These are phyloP conservation scores for Grallaria varia DNA, from an alignment of 2,113 vertebrate genomes.

Conservation along the genomic window DNA sequence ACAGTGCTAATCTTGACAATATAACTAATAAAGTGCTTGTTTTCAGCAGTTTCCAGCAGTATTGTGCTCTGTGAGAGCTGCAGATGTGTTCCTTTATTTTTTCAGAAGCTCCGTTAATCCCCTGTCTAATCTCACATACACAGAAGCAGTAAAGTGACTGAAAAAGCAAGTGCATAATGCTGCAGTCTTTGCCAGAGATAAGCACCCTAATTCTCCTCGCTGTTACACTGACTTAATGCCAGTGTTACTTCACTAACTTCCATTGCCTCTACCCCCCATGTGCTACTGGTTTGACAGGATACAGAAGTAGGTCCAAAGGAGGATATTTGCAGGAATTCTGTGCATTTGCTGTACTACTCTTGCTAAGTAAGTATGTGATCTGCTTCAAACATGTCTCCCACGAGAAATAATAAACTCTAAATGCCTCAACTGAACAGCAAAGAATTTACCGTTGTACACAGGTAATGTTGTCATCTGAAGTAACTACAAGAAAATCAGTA, in stretches of 20 bases:
- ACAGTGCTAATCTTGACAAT: neutral
- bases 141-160: neutral
- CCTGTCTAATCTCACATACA: neutral
- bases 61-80: neutral
- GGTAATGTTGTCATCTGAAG: neutral
- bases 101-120: neutral
- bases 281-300: neutral
- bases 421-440: neutral
- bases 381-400: neutral
- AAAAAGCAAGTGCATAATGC: neutral
- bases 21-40: neutral
- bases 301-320: neutral
- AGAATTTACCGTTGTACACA: neutral
- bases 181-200: neutral
- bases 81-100: neutral
- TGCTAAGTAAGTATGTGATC: neutral
- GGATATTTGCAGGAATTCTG: neutral
- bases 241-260: neutral
- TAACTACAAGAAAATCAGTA: neutral
- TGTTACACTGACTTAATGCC: neutral
- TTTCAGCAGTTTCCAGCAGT: neutral
- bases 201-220: neutral
- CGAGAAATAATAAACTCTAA: neutral
- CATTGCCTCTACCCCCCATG: neutral
- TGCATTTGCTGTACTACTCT: neutral